A percentile compares a stretch with the other conserved stretches of the same genome.
These are phyloP conservation scores for Caenorhabditis doughertyi DNA, from an alignment of 2,888 invertebrate species.

Conservation along the genomic window DNA sequence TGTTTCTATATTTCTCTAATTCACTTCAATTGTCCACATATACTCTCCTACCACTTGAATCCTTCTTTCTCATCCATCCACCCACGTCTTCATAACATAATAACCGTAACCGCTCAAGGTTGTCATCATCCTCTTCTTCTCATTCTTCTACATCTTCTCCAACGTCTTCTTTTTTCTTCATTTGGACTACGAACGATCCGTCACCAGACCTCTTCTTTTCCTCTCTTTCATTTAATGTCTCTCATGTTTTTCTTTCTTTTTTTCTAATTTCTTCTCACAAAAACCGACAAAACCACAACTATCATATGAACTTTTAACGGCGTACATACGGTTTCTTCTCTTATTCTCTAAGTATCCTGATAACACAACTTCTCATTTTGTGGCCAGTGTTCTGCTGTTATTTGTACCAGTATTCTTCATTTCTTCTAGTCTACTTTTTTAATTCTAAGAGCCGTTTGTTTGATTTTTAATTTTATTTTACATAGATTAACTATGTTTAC, in stretches of 20 bases:
- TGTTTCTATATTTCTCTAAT: neutral
- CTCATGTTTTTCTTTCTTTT: constrained; percentile 19
- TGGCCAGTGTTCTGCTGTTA: no score
- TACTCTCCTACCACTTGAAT: constrained; percentile 28
- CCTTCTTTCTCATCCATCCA: constrained; percentile 4
- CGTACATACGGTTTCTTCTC: constrained; percentile 11
- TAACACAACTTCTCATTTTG: neutral
- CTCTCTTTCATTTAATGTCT: neutral
- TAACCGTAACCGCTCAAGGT: constrained; percentile 67
- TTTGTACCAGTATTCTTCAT: no score
- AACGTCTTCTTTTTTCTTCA: no score
- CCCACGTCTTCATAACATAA: constrained; percentile 52
- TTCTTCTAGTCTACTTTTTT: no score
- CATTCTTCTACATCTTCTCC: constrained; percentile 13
- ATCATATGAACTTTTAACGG: constrained; percentile 37
- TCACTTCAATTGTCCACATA: neutral
- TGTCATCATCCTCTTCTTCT: constrained; percentile 34
- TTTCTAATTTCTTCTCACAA: constrained; percentile 3
- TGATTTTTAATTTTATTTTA: no score
- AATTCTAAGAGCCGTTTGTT: no score
- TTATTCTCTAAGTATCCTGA: constrained; percentile 7
- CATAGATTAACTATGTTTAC: no score
- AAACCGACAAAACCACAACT: constrained; percentile 32
- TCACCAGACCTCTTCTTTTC: constrained; percentile 22
- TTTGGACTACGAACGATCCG: constrained; percentile 37